Base-by-base conservation (phyloP, 2,113 vertebrate species). In the Festucalex cinctus region DNA sequence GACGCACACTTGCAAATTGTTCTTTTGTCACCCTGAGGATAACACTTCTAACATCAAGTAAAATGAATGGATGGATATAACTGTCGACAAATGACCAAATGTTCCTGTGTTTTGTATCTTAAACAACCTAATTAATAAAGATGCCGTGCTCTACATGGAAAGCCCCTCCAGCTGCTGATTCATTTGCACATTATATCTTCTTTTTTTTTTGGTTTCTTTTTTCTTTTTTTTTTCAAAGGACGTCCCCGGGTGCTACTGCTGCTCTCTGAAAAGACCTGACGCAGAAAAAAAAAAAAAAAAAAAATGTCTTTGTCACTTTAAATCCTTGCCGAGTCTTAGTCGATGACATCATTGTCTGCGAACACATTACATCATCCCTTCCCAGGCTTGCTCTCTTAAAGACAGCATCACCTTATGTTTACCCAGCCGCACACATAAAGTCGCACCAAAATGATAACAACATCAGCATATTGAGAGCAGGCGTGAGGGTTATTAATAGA, bases 281-380 rank as follows among this genome's bases (percentile, higher is more conserved):
- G 83, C 83, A 84, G 80, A 79, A 22, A 49, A 14, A 10, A 49
- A 49, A n/a, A 17, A 2, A 17, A 57, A 19, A 35, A 58, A 43
- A 86, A 84, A 88, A 86, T 37, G 86, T 81, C 88, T 88, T 89
- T 90, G 87, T 87, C 84, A 89, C 87, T 90, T 90, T 90, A 90
- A 91, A 91, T 90, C 82, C 86, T 83, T 66, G 75, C 85, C 70
- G 78, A 75, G 88, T 90, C 88, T 89, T 84, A 85, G 83, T 70
- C 74, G 88, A 93, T 93, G 92, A 93, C 91, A 93, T 93, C 92
- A 93, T 91, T 89, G 88, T 90, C 91, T 90, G 88, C 89, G 90
- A 92, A 88, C 87, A 90, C 90, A 93, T 93, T 93, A 93, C 91
- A 92, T 93, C 92, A 93, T 83, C 90, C 82, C 89, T 92, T 92